Base-by-base conservation (phyloP, 2,888 invertebrate species). In the Rhagium mordax region DNA sequence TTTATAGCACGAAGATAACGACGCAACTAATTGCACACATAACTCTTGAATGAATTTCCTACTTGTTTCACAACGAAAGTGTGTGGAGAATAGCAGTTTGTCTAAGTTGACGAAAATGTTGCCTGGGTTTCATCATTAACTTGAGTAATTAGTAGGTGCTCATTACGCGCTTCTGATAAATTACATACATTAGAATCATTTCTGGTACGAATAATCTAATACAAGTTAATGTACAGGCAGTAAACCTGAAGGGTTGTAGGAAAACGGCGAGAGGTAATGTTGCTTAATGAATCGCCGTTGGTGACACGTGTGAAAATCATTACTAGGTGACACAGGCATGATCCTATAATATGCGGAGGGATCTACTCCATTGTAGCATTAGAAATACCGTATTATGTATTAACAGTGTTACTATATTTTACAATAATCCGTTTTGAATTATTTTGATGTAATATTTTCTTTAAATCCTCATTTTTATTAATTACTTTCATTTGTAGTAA, bases 61-160 rank as follows among this genome's bases (percentile, higher is more conserved):
- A 41, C 49, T 21, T 16, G 18, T 18, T 15, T 29, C 29, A 59
- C 16, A 18, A 13, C 7, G 49, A 49, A 27, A 16, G 49, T 64
- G 64, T 64, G 24, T 64, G 18, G 64, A 51, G 65, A 65, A 53
- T 65, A 65, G 67, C 57, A 67, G 67, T 57, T 53, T 20, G 65
- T 65, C 51, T 53, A 20, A 65, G 53, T 65, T 67, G 67, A 67
- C 55, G 67, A 70, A 64, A 55, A 64, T 16, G 57, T 53, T 57
- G 15, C 64, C 47, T 20, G 10, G 69, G 68, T 59, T 59, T 64
- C 64, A 69, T 73, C 74, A 71, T 72, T 76, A 74, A 66, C 67
- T 64, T 61, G 67, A 71, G 65, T 73, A 71, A 71, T 71, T 68
- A 75, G 71, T 55, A 71, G 66, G 65, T 66, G 71, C 60, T 75